Evolutionary conservation across 2,113 vertebrate species (phyloP).

Genomic region (Malurus alboscapulatus): DNA sequence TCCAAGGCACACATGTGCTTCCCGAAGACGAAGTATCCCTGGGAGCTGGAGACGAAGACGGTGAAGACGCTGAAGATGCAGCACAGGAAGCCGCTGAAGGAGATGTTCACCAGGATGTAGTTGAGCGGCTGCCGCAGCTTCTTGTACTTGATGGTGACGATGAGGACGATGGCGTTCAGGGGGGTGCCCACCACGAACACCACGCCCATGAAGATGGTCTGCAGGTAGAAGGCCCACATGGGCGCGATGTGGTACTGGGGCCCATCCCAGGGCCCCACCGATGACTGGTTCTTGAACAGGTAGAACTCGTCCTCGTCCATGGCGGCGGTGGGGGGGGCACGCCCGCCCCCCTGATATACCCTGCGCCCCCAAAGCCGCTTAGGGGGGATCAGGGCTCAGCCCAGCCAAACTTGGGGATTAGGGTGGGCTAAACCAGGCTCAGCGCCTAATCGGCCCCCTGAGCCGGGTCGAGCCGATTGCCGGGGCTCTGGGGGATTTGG

Average conservation of each 20-base stretch:
- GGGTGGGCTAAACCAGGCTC: neutral
- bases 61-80: conserved; percentile 76
- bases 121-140: conserved; percentile 83
- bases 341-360: conserved; percentile 35
- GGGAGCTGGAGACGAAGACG: conserved; percentile 75
- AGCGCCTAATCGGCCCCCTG: neutral
- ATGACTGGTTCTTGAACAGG: conserved; percentile 79
- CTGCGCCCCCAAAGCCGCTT: conserved; percentile 39
- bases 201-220: conserved; percentile 81
- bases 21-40: conserved; percentile 81
- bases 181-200: conserved; percentile 77
- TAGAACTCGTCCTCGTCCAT: conserved; percentile 79
- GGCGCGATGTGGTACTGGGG: conserved; percentile 85
- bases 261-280: conserved; percentile 78
- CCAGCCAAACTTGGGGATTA: conserved; percentile 64
- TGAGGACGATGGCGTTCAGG: conserved; percentile 75
- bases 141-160: conserved; percentile 80
- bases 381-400: conserved; percentile 12
- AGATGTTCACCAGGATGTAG: conserved; percentile 84
- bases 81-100: conserved; percentile 74
- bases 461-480: neutral
- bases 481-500: neutral
- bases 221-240: conserved; percentile 80
- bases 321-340: neutral
- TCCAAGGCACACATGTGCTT: conserved; percentile 74